phyloP scores from a whole-genome alignment of 2,797 vertebrate species.

The Onychomys torridus region DNA sequence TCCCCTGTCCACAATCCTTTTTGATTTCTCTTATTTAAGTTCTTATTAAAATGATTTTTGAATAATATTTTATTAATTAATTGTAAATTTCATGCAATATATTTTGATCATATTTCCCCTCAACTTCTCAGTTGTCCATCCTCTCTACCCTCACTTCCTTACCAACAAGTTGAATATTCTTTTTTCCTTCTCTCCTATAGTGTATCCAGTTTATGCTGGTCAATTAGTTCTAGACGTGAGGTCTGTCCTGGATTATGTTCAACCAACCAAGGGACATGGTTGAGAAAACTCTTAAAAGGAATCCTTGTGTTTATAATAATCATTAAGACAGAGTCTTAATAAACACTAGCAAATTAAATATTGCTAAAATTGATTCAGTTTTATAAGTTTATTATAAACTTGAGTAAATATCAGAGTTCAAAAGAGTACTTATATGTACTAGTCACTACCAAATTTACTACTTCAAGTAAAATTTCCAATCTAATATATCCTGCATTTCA shows the following conservation, averaged over 20 bases:
- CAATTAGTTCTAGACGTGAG: neutral
- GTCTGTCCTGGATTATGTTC: neutral
- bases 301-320: neutral
- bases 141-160: neutral
- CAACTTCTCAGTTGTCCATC: neutral
- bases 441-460: neutral
- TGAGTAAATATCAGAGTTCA: neutral
- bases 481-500: neutral
- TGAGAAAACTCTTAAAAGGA: neutral
- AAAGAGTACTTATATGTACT: neutral
- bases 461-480: neutral
- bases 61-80: neutral
- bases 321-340: neutral
- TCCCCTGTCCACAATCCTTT: rapidly evolving
- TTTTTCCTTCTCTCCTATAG: neutral
- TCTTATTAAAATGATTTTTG: neutral
- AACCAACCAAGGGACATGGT: neutral
- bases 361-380: neutral
- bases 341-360: neutral
- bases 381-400: neutral
- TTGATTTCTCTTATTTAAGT: neutral
- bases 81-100: neutral
- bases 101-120: neutral
- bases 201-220: neutral
- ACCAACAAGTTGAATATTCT: too few species aligned